Percentiles rank a stretch among this genome's conserved stretches.
Conservation (phyloP, 2,797 vertebrate genomes). For the Prionace glauca region DNA sequence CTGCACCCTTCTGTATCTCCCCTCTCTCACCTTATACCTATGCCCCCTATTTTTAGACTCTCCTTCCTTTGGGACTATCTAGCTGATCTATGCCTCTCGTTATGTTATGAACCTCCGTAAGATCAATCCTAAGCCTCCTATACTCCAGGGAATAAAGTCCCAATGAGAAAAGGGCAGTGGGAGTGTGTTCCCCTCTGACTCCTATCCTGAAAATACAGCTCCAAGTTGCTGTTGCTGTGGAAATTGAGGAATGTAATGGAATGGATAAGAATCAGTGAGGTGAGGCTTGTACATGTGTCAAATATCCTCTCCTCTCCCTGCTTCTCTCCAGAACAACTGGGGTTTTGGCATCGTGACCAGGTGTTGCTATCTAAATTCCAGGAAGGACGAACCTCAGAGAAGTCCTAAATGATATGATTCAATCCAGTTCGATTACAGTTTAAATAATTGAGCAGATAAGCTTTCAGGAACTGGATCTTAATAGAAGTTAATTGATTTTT, state of each 20-base stretch:
- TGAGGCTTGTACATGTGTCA: background rate
- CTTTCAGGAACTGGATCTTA: conserved; percentile 3
- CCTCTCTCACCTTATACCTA: too few relatives aligned
- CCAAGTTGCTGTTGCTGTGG: background rate
- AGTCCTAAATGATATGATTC: background rate
- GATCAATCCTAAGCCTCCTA: too few relatives aligned
- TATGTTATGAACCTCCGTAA: too few relatives aligned
- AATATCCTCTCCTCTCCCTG: background rate
- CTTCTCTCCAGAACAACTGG: background rate
- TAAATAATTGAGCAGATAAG: conserved; percentile 31
- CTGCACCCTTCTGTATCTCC: too few relatives aligned
- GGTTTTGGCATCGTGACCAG: background rate
- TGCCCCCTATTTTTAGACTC: too few relatives aligned
- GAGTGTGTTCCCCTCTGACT: too few relatives aligned
- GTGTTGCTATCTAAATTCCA: background rate
- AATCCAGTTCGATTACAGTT: background rate
- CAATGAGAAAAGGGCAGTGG: too few relatives aligned
- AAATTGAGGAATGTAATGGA: too few relatives aligned
- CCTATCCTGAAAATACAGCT: too few relatives aligned
- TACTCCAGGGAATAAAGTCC: too few relatives aligned
- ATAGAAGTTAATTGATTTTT: conserved; percentile 26
- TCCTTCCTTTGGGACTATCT: too few relatives aligned
- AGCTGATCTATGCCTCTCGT: too few relatives aligned
- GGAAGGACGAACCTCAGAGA: conserved; percentile 13
- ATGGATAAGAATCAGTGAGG: background rate